Percentiles rank a stretch among this genome's conserved stretches.
Evolutionary conservation across 2,888 invertebrate genomes (phyloP).

Genomic region (Perizoma affinitatum): DNA sequence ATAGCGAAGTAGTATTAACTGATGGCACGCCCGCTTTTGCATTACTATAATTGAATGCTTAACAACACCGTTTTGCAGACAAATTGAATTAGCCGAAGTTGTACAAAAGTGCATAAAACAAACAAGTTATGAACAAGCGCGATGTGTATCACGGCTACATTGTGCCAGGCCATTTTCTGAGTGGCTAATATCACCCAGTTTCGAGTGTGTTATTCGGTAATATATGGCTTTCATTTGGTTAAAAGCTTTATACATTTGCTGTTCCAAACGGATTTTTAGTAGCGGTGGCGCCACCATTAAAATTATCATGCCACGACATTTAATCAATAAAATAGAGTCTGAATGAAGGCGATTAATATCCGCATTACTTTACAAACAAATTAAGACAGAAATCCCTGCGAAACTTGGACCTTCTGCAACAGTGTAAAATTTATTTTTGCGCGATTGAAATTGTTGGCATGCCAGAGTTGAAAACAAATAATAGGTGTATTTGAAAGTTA

Average conservation of each 20-base stretch:
- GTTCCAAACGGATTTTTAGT: constrained; percentile 65
- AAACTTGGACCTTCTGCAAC: not conserved
- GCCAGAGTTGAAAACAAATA: not conserved
- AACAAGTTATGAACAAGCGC: constrained; percentile 54
- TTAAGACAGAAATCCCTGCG: constrained; percentile 18
- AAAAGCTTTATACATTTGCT: constrained; percentile 78
- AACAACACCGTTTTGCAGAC: constrained; percentile 44
- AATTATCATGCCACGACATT: constrained; percentile 62
- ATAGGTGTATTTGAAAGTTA: no score
- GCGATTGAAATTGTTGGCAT: not conserved
- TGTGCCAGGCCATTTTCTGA: constrained; percentile 74
- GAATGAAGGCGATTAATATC: constrained; percentile 52
- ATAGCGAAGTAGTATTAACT: constrained; percentile 37
- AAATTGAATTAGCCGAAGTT: constrained; percentile 58
- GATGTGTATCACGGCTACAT: constrained; percentile 63
- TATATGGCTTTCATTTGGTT: constrained; percentile 79
- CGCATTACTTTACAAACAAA: constrained; percentile 34
- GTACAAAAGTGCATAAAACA: constrained; percentile 63
- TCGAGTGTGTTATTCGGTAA: constrained; percentile 76
- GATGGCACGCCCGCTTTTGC: constrained; percentile 40
- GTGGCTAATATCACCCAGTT: constrained; percentile 71
- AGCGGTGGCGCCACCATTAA: constrained; percentile 67
- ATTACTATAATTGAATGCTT: constrained; percentile 58
- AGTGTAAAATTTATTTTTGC: constrained; percentile 1
- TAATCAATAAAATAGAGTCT: constrained; percentile 57